Evolutionary conservation across 2,113 vertebrate genomes (phyloP).

Genomic region (Isurus oxyrinchus): DNA sequence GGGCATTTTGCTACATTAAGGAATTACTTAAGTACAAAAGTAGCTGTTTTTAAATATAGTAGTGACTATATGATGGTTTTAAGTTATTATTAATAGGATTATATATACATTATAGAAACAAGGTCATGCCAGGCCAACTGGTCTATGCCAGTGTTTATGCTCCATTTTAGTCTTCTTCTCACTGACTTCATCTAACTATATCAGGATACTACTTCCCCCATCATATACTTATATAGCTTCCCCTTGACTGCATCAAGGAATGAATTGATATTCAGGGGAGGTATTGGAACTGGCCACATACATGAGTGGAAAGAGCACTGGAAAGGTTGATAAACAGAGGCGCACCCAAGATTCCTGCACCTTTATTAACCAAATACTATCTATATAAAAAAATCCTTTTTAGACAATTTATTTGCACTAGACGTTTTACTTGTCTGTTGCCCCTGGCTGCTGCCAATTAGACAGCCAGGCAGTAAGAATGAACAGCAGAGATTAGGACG

Average conservation of each 20-base stretch:
- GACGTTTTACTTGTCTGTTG: neutral
- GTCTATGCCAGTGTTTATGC: neutral
- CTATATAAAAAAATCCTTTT: neutral
- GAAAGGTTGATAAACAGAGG: neutral
- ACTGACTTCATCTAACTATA: neutral
- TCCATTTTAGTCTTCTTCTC: neutral
- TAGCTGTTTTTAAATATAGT: neutral
- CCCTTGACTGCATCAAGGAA: neutral
- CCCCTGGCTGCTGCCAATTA: neutral
- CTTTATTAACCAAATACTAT: neutral
- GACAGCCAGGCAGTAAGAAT: neutral
- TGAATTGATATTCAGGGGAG: neutral
- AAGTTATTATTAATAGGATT: neutral
- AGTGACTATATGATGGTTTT: neutral
- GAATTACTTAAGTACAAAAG: neutral
- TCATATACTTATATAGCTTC: neutral
- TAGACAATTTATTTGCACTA: neutral
- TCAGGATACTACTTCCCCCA: neutral
- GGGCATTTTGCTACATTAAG: neutral
- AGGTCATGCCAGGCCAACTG: too few species aligned
- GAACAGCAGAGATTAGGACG: neutral
- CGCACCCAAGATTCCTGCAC: neutral
- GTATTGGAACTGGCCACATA: neutral
- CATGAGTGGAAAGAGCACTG: neutral
- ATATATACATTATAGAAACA: neutral